Conservation (phyloP, 2,888 invertebrate genomes). For the Nemurella pictetii region DNA sequence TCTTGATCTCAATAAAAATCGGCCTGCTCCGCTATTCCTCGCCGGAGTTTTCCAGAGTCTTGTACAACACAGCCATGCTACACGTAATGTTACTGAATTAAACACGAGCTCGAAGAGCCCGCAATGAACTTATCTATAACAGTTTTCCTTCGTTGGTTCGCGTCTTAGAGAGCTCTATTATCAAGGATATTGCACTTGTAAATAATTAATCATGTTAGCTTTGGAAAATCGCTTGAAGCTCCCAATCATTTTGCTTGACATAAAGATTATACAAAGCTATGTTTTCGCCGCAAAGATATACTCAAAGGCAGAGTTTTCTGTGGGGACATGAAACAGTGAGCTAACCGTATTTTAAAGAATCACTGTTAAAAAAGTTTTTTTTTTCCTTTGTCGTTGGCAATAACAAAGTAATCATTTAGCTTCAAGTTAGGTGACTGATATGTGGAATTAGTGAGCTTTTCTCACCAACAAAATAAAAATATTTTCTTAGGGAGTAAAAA, state of each 20-base stretch:
- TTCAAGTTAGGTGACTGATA: neutral
- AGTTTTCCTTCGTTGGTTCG: neutral
- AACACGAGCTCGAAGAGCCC: neutral
- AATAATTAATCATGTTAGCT: conserved; percentile 29
- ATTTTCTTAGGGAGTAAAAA: neutral
- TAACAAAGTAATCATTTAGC: neutral
- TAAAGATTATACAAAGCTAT: neutral
- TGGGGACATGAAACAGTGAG: neutral
- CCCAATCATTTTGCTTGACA: conserved; percentile 10
- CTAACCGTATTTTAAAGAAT: neutral
- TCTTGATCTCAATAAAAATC: neutral
- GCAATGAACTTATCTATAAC: neutral
- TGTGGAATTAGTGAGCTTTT: neutral
- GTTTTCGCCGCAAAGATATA: neutral
- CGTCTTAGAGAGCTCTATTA: neutral
- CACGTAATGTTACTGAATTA: neutral
- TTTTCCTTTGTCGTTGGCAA: neutral
- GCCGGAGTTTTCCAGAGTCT: neutral
- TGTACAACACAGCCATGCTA: neutral
- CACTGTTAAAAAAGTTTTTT: neutral
- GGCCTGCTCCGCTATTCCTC: neutral
- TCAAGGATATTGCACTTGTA: conserved; percentile 16
- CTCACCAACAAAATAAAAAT: neutral
- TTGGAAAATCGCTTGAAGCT: conserved; percentile 19
- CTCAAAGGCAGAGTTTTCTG: neutral